Evolutionary conservation across 2,888 invertebrate species (phyloP), one percentile per base, ranked within the genome.

Genomic region (Eretmocerus hayati): DNA sequence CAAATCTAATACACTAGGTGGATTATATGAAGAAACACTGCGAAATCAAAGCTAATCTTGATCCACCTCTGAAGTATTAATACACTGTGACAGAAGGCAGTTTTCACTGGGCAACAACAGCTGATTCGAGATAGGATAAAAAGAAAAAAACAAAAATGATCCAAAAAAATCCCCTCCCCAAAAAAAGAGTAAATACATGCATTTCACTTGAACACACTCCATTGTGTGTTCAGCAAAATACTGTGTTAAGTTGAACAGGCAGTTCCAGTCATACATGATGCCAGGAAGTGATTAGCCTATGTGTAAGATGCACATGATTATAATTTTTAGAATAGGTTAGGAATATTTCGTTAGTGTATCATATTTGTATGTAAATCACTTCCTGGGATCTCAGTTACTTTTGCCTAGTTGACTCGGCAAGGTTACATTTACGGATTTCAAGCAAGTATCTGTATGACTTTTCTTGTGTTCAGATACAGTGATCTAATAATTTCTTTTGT

Each of bases 41-140:
- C 42, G 44, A 39, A 55, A 47, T 50, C 44, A 16, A 61, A 3
- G 62, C 62, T 60, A 62, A 62, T n/a, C n/a, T n/a, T n/a, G n/a
- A n/a, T 62, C 63, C 67, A 66, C 68, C 66, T 65, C 63, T 65
- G 66, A 69, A 70, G 70, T 71, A 70, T 70, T 71, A 59, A 69
- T 66, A 66, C 70, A 69, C 71, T 69, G 71, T 78, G 75, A 79
- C 79, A 78, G 75, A 79, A 80, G 80, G 80, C 79, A 80, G 76
- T 79, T 80, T 80, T 80, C 80, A 80, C 79, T 77, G 72, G 79
- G 80, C 80, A 80, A 80, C 80, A 80, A 80, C 78, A 75, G 73
- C 77, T 75, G 74, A 75, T 77, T 76, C 77, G 77, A 76, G 77
- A 77, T 77, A 74, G 75, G 73, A 74, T 75, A 72, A 75, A 69